Evolutionary conservation across 2,797 vertebrate species (phyloP), one percentile per base, ranked within the genome.

Genomic region (Lophius americanus): DNA sequence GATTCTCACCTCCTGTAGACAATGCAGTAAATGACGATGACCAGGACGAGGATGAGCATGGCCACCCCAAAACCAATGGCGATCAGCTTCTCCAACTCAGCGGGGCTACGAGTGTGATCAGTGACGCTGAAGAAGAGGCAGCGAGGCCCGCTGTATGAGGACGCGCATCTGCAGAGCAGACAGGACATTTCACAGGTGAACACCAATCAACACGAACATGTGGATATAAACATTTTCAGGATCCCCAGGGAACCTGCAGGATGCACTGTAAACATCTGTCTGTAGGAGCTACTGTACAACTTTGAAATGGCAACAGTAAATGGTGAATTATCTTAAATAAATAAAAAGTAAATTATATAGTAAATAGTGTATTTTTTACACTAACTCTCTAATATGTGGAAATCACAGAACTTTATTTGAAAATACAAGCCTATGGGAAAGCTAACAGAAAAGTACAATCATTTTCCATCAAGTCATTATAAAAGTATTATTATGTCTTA

Each of bases 121-220:
- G 0, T 4, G 37, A 54, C 13, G n/a, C 12, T 48, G 13, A 47
- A 0, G 57, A 73, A 46, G 55, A 85, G 51, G 76, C 93, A 94
- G 48, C 93, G 89, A 0, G 3, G 4, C 0, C 91, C 92, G 0
- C 0, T 35, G 73, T 66, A 91, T 0, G 42, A 38, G 1, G 60
- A 0, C 0, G 44, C n/a, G 81, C 93, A 94, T 70, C 93, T 94
- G 75, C 14, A 53, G 47, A 78, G 0, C 37, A 73, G 4, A 74
- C 9, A 36, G 23, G 8, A 47, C 76, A 79, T 87, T 79, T 68
- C 83, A 55, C 1, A 59, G 36, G 8, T 13, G 48, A 71, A 81
- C 82, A 67, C 9, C 64, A 85, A 75, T 66, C 72, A 66, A 80
- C 82, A 81, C 41, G 78, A 48, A 48, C 44, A 48, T 14, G 46